Base-by-base conservation (phyloP, 2,888 invertebrate species). In the Herminia tarsipennalis region DNA sequence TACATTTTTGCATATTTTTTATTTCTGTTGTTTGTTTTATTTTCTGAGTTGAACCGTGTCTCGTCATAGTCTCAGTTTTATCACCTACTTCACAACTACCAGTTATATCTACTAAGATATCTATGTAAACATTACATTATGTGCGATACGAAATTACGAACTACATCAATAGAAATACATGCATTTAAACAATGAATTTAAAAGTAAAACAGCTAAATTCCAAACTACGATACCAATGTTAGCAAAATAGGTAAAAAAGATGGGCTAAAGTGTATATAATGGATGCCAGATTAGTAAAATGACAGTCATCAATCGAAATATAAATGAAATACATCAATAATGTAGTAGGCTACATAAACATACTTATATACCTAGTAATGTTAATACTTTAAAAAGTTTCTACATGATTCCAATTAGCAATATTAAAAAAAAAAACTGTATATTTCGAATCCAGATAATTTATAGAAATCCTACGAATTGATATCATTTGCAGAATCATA, bases 31-130 rank as follows among this genome's bases (percentile, higher is more conserved):
- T n/a, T n/a, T n/a, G n/a, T n/a, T n/a, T 80, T 78, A 47, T 39
- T 60, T 76, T 70, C 71, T 74, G 67, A 56, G 65, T 68, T 73
- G 78, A 81, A 70, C 76, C 81, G 69, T 69, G 54, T 70, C 76
- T 73, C 72, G 74, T 78, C 64, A 57, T 65, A 56, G 59, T 74
- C 70, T 66, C 67, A 72, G 63, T 64, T 56, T 30, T 57, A 40
- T 54, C 28, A 54, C 45, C 52, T 66, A 61, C 54, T 40, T 56
- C 44, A 61, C 56, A 59, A 57, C 53, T 64, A 66, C 42, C 16
- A 32, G 28, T 8, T 32, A 40, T 18, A 32, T 18, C 35, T 42
- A 47, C 13, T 57, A 50, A 29, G 14, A 37, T 45, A n/a, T n/a
- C n/a, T n/a, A n/a, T n/a, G n/a, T n/a, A n/a, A n/a, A n/a, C n/a